phyloP scores from a whole-genome alignment of 2,113 vertebrate species.

The Talpa occidentalis region DNA sequence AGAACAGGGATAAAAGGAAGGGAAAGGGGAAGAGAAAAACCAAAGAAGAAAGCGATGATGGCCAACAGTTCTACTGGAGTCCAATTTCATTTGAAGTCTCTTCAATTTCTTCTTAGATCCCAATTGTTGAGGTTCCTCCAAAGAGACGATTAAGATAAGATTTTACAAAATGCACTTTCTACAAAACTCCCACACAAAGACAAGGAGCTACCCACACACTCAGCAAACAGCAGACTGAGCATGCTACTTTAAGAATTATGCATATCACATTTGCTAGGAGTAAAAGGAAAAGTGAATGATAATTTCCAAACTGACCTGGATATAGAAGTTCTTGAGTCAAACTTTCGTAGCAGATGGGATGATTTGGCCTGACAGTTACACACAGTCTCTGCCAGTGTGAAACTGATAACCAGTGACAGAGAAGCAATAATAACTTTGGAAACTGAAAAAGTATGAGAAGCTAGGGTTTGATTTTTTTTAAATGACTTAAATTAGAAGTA shows the following conservation, averaged over 20 bases:
- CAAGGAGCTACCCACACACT: conserved; percentile 51
- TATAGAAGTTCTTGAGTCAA: conserved; percentile 36
- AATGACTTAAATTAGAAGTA: conserved; percentile 52
- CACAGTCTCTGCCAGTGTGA: background rate
- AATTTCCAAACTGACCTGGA: conserved; percentile 45
- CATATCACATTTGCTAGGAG: background rate
- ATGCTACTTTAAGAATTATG: conserved; percentile 4
- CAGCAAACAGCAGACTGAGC: background rate
- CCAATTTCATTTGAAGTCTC: background rate
- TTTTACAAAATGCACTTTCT: conserved; percentile 52
- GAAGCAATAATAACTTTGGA: background rate
- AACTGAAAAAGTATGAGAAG: conserved; percentile 34
- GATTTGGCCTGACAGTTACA: conserved; percentile 1
- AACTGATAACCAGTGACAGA: conserved; percentile 42
- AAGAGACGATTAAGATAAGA: conserved; percentile 16
- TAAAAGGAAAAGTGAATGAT: background rate
- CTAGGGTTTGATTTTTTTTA: conserved; percentile 27
- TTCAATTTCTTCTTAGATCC: background rate
- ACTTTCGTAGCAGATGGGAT: conserved; percentile 21
- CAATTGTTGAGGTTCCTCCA: background rate
- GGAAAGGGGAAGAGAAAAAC: background rate
- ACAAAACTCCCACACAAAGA: conserved; percentile 22
- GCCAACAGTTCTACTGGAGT: background rate
- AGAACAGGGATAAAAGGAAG: no score
- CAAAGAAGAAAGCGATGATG: no score